Percentiles rank a stretch among this genome's conserved stretches.
These are phyloP conservation scores for Danio kyathit DNA, from an alignment of 2,797 vertebrate genomes.

Conservation along the genomic window DNA sequence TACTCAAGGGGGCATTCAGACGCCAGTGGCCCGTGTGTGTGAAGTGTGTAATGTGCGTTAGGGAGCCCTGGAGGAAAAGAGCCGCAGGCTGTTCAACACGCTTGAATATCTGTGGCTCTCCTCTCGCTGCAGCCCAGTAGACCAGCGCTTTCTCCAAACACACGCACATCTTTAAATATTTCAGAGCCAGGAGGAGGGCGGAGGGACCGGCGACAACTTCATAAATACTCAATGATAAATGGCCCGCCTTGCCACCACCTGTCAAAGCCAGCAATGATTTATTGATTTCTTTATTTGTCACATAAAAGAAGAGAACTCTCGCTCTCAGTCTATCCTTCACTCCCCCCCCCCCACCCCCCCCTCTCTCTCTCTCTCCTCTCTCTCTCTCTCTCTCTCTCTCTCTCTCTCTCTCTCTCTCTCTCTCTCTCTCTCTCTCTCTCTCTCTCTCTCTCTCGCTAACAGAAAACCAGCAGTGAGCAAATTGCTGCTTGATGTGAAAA, in stretches of 20 bases:
- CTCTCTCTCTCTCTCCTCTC: slow-evolving; percentile 57
- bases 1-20: slow-evolving; percentile 55
- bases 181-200: slow-evolving; percentile 68
- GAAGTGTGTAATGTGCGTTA: slow-evolving; percentile 61
- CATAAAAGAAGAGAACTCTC: slow-evolving; percentile 71
- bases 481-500: slow-evolving; percentile 64
- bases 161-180: slow-evolving; percentile 82
- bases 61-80: slow-evolving; percentile 61
- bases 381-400: too few species aligned
- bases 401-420: slow-evolving; percentile 56
- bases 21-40: slow-evolving; percentile 56
- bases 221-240: slow-evolving; percentile 83
- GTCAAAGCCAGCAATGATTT: slow-evolving; percentile 81
- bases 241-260: slow-evolving; percentile 70
- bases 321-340: slow-evolving; percentile 47
- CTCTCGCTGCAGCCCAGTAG: slow-evolving; percentile 61
- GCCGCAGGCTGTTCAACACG: slow-evolving; percentile 61
- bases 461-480: slow-evolving; percentile 59
- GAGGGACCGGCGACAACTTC: slow-evolving; percentile 68
- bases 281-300: slow-evolving; percentile 85
- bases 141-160: slow-evolving; percentile 69
- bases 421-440: too few species aligned
- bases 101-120: slow-evolving; percentile 37
- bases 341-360: not conserved
- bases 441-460: slow-evolving; percentile 39